Conservation (phyloP, 1,140 invertebrate genomes). For the Drosophila micromelanica region DNA sequence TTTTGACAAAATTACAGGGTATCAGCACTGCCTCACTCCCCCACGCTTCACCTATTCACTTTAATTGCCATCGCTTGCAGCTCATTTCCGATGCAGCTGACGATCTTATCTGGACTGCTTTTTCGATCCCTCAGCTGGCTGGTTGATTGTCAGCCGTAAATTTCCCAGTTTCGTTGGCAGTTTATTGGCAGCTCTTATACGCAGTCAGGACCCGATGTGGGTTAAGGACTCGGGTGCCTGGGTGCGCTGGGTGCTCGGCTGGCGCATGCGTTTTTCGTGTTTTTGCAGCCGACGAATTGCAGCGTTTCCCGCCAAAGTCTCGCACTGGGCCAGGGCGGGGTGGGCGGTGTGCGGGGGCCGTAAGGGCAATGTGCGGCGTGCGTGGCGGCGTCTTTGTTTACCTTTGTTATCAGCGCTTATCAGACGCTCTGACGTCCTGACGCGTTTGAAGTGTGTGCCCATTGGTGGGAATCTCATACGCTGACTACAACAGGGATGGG, state of each 20-base stretch:
- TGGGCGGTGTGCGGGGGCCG: background rate
- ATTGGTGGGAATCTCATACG: constrained; percentile 60
- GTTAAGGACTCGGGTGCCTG: constrained; percentile 12
- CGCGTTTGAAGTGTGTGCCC: constrained; percentile 62
- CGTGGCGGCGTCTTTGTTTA: constrained; percentile 64
- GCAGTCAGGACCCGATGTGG: background rate
- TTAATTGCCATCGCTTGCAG: background rate
- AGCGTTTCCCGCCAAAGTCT: constrained; percentile 73
- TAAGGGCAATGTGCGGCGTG: constrained; percentile 5
- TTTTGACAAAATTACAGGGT: background rate
- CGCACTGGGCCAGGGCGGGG: constrained; percentile 8
- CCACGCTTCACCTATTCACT: background rate
- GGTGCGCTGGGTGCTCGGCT: constrained; percentile 28
- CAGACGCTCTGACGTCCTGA: constrained; percentile 42
- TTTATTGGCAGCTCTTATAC: constrained; percentile 34
- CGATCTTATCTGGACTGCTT: constrained; percentile 1
- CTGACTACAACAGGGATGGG: background rate
- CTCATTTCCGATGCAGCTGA: background rate
- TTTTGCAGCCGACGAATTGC: constrained; percentile 69
- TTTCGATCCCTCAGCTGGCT: constrained; percentile 4
- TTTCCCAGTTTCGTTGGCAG: constrained; percentile 35
- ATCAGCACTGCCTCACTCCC: background rate
- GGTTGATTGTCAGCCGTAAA: constrained; percentile 35
- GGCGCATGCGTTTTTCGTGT: constrained; percentile 50
- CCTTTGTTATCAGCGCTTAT: constrained; percentile 81